These are phyloP conservation scores for Eurystomus glaucurus DNA, from an alignment of 2,797 vertebrate genomes.

Conservation along the genomic window DNA sequence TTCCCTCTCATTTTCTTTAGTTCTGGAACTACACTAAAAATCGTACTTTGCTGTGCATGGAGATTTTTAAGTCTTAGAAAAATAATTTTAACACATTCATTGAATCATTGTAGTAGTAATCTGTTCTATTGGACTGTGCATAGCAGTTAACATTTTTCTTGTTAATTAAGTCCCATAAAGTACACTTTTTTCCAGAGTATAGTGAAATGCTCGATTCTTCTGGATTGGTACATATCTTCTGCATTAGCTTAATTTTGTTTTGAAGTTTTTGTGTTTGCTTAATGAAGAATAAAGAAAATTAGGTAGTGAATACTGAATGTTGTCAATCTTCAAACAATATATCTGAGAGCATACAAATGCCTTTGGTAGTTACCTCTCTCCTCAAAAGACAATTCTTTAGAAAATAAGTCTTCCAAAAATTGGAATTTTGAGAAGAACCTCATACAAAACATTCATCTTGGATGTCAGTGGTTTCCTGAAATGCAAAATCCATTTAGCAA, in stretches of 20 bases:
- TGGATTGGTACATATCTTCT: neutral
- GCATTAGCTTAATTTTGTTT: neutral
- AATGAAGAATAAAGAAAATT: neutral
- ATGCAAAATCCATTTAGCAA: neutral
- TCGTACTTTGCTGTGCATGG: neutral
- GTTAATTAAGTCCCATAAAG: neutral
- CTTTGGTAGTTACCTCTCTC: neutral
- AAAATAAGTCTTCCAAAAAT: neutral
- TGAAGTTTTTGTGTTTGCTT: neutral
- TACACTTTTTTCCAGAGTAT: neutral
- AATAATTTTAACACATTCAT: neutral
- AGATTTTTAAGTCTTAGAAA: neutral
- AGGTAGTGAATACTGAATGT: neutral
- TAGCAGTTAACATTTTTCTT: neutral
- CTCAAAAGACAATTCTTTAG: neutral
- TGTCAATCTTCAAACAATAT: neutral
- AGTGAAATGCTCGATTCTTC: neutral
- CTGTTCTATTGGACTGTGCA: neutral
- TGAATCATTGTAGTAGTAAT: neutral
- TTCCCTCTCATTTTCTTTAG: neutral
- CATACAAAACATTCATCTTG: neutral
- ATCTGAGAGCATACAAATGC: neutral
- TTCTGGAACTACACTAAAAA: neutral
- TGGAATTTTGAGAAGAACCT: slow-evolving; percentile 7
- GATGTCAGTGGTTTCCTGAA: neutral